A percentile compares a stretch with the other conserved stretches of the same genome.
These are phyloP conservation scores for Ptychochromis oligacanthus DNA, from an alignment of 2,113 vertebrate species.

Conservation along the genomic window DNA sequence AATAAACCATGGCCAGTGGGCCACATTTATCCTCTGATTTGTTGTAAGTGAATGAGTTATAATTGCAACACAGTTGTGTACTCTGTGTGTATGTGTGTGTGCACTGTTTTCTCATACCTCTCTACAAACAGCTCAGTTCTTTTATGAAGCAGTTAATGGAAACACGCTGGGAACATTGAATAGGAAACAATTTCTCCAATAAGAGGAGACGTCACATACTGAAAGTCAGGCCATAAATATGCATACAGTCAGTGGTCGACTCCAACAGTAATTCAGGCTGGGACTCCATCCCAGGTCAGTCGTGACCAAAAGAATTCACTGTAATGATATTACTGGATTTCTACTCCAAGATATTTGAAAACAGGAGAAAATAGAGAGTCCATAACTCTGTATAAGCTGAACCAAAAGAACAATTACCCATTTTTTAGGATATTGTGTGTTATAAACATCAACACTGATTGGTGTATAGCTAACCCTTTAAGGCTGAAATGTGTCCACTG, in stretches of 20 bases:
- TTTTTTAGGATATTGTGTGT: neutral
- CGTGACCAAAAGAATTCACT: neutral
- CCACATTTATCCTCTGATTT: constrained; percentile 32
- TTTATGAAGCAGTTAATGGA: neutral
- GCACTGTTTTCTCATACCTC: neutral
- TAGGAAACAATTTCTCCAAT: constrained; percentile 1
- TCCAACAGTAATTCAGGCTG: neutral
- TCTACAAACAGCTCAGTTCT: neutral
- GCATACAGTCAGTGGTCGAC: neutral
- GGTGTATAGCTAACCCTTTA: neutral
- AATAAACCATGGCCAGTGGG: constrained; percentile 23
- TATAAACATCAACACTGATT: neutral
- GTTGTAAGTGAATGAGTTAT: constrained; percentile 13
- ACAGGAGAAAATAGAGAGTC: neutral
- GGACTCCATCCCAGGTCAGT: neutral
- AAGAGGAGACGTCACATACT: neutral
- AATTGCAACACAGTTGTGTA: neutral
- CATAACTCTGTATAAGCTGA: neutral
- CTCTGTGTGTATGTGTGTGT: neutral
- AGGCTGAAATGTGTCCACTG: too few species aligned
- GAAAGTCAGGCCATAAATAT: constrained; percentile 4
- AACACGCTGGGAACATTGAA: neutral
- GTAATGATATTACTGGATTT: neutral
- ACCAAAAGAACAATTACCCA: too few species aligned
- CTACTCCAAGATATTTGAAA: neutral